Evolutionary conservation across 2,797 vertebrate species (phyloP).

Genomic region (Diglossa cyanea): DNA sequence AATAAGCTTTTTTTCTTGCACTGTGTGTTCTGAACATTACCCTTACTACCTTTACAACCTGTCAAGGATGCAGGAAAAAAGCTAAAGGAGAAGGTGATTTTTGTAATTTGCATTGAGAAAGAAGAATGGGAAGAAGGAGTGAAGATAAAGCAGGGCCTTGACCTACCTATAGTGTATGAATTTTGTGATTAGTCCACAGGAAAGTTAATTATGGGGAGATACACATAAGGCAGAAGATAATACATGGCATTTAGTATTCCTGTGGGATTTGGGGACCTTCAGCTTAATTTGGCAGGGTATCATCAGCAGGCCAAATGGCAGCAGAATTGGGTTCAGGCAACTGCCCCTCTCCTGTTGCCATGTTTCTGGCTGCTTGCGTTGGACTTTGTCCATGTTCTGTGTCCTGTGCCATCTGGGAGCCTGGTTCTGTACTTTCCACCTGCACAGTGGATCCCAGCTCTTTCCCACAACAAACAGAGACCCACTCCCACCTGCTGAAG

Average conservation of each 20-base stretch:
- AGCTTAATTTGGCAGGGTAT: neutral
- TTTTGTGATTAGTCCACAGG: neutral
- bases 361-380: neutral
- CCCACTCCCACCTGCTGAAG: neutral
- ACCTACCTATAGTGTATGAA: neutral
- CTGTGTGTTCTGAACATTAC: neutral
- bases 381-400: neutral
- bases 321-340: neutral
- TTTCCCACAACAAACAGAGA: neutral
- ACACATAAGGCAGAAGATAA: neutral
- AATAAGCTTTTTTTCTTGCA: neutral
- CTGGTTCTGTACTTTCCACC: neutral
- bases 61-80: neutral
- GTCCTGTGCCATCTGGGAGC: neutral
- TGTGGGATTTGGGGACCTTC: neutral
- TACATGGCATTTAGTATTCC: neutral
- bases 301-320: neutral
- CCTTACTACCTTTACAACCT: neutral
- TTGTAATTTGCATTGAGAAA: neutral
- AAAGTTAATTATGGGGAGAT: neutral
- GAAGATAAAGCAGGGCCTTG: neutral
- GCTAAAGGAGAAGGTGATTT: neutral
- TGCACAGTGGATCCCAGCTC: neutral
- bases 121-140: neutral
- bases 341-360: neutral